A percentile compares a stretch with the other conserved stretches of the same genome.
Conservation (phyloP, 1,140 invertebrate species). For the Bombus vancouverensis region DNA sequence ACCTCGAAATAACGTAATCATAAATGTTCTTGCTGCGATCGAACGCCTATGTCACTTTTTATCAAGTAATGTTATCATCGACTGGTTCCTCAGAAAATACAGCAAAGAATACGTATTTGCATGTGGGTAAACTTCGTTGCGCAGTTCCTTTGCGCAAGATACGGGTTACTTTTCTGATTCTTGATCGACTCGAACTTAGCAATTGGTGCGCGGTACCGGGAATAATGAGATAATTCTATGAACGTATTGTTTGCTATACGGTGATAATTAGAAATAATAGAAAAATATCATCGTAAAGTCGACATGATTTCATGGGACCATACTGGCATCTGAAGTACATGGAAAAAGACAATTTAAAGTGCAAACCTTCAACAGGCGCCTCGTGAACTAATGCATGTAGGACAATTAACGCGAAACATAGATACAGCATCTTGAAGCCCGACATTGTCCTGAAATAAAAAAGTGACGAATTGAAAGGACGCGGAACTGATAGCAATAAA, state of each 20-base stretch:
- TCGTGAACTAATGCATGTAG: no score
- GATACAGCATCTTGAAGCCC: conserved; percentile 11
- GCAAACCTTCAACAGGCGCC: background rate
- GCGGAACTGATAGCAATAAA: background rate
- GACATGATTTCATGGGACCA: background rate
- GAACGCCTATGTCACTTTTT: background rate
- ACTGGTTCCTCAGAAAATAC: background rate
- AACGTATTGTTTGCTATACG: no score
- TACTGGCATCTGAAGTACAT: background rate
- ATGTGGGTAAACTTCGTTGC: background rate
- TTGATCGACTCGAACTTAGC: no score
- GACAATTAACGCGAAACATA: background rate
- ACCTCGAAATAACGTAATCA: background rate
- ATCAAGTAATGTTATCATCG: background rate
- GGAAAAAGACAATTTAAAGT: no score
- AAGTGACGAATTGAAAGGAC: background rate
- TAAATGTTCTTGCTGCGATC: no score
- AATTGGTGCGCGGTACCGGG: background rate
- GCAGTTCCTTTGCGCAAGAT: background rate
- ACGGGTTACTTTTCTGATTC: no score
- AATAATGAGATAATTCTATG: background rate
- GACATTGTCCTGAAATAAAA: no score
- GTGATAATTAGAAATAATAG: background rate
- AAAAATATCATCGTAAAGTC: background rate
- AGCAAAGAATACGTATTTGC: background rate